Evolutionary conservation across 2,888 invertebrate genomes (phyloP), one percentile per base, ranked within the genome.

Genomic region (Hemistola chrysoprasaria): DNA sequence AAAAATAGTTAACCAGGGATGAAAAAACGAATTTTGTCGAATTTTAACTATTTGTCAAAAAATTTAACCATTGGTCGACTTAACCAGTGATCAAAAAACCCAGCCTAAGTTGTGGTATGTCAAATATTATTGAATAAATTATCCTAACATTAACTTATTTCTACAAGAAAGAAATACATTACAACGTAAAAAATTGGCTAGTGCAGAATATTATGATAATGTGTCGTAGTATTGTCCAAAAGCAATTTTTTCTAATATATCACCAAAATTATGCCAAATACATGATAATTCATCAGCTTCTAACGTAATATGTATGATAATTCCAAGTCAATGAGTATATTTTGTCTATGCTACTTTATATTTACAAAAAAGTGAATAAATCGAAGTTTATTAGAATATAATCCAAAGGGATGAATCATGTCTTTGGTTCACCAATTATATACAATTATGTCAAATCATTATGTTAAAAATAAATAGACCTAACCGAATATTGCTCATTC

Each of bases 341-440:
- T 60, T 56, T 50, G 40, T 55, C 43, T 61, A 61, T 60, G 39
- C 22, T 35, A 36, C n/a, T 53, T 59, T 47, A 16, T 66, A 79
- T 76, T 62, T 76, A 74, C 71, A 82, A 60, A 38, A 38, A 39
- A 22, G 24, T 55, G 61, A 60, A 54, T 54, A 50, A 63, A 61
- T 29, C 8, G 55, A 59, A 68, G 69, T 68, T 47, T 39, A 51
- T 50, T 56, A 53, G 57, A 65, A 65, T 62, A 66, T 60, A 66
- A 78, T 76, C 73, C 74, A 80, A 81, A 78, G 72, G 75, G 75
- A 78, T 64, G 62, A 73, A 68, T 70, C 56, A 63, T 71, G 67
- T 86, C 86, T 87, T 88, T 87, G 87, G 87, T 81, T 75, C 66
- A 67, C 70, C 68, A 77, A 76, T 74, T 80, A 82, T 83, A 71